phyloP scores from a whole-genome alignment of 2,113 vertebrate genomes.

The Glareola pratincola region DNA sequence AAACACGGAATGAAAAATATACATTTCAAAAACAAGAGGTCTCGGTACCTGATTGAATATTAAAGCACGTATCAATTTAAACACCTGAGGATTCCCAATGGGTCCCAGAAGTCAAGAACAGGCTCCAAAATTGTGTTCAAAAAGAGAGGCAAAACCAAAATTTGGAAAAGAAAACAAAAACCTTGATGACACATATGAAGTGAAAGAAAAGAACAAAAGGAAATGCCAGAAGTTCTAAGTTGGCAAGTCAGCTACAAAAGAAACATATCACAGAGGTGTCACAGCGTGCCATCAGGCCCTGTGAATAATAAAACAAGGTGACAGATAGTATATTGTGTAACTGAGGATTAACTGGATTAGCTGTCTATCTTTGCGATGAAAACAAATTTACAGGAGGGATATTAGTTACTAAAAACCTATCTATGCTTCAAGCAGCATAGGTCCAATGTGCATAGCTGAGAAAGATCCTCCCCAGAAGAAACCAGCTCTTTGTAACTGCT shows the following conservation, averaged over 20 bases:
- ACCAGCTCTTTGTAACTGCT: not conserved
- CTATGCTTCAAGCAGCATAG: not conserved
- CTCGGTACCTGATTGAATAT: not conserved
- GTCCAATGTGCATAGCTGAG: not conserved
- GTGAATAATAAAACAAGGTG: not conserved
- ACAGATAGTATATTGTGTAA: not conserved
- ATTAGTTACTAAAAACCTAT: not conserved
- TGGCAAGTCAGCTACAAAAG: not conserved
- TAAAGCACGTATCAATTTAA: not conserved
- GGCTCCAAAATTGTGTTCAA: not conserved
- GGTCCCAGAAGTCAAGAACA: not conserved
- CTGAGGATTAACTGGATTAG: not conserved
- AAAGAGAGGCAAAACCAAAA: not conserved
- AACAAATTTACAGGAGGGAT: not conserved
- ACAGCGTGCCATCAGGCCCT: not conserved
- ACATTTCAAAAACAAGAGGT: not conserved
- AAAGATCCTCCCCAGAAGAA: not conserved
- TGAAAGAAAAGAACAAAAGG: not conserved
- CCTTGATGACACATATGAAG: not conserved
- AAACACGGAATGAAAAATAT: not conserved
- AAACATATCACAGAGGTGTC: not conserved
- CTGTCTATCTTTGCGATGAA: not conserved
- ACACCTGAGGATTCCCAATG: not conserved
- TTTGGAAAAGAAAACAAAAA: not conserved
- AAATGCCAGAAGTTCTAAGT: not conserved